These are phyloP conservation scores for Polylopha cassiicola DNA, from an alignment of 2,888 invertebrate genomes.

Conservation along the genomic window DNA sequence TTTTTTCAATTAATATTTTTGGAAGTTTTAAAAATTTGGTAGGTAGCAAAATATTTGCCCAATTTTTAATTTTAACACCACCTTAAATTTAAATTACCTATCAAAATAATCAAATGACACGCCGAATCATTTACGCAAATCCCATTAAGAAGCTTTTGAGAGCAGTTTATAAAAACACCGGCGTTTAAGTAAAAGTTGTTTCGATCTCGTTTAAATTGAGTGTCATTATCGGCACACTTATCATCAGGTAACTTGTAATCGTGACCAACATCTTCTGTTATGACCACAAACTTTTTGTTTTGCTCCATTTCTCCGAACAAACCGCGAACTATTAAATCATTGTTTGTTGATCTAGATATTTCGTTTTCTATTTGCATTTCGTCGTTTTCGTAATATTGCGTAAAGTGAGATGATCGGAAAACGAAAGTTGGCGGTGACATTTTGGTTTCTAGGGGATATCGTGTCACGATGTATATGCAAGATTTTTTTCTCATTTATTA, in stretches of 20 bases:
- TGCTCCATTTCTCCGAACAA: slow-evolving; percentile 41
- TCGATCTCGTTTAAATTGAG: slow-evolving; percentile 15
- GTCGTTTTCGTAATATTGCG: slow-evolving; percentile 14
- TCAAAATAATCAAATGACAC: too few species aligned
- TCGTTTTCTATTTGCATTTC: slow-evolving; percentile 26
- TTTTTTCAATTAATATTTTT: too few species aligned
- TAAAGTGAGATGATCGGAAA: slow-evolving; percentile 20
- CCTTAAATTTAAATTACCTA: too few species aligned
- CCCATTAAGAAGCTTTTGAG: slow-evolving; percentile 7
- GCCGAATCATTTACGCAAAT: slow-evolving; percentile 3
- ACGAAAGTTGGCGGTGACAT: slow-evolving; percentile 19
- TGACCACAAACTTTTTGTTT: slow-evolving; percentile 30
- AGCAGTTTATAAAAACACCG: slow-evolving; percentile 4
- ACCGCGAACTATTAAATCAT: slow-evolving; percentile 35
- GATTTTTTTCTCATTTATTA: background rate
- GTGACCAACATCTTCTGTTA: slow-evolving; percentile 6
- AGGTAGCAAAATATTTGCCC: too few species aligned
- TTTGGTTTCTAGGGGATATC: slow-evolving; percentile 2
- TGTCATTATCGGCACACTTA: slow-evolving; percentile 13
- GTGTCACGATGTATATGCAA: slow-evolving; percentile 6
- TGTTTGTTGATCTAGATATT: slow-evolving; percentile 29
- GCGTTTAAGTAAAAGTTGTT: slow-evolving; percentile 20
- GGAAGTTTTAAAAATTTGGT: too few species aligned
- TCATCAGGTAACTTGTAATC: background rate
- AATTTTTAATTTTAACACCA: too few species aligned